Base-by-base conservation (phyloP, 2,888 invertebrate genomes). In the Parnassius orleans region DNA sequence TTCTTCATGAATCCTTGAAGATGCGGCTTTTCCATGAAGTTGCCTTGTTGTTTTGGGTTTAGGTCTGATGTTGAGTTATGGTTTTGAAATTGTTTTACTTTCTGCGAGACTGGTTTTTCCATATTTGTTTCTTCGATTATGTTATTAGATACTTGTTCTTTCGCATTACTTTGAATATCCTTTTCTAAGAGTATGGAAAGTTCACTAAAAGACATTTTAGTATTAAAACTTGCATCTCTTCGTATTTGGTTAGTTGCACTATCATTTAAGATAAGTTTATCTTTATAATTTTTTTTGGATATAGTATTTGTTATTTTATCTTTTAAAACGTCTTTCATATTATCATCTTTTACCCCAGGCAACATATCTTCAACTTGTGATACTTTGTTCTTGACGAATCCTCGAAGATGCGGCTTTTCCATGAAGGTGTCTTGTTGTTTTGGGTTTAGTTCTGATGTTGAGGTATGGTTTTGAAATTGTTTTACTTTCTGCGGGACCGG, bases 291-390 rank as follows among this genome's bases (percentile, higher is more conserved):
- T 53, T 58, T 57, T 46, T 51, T 54, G 33, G 53, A 53, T 19
- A 59, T 55, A 12, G 52, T 24, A 9, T 55, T 51, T 9, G 46
- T 51, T 19, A 59, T 63, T 51, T 63, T 59, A 50, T 55, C 55
- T 43, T 63, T 63, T 14, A 63, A 46, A 47, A 10, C 55, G 1
- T 41, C 41, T 55, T 55, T 63, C 7, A 46, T 46, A 24, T 63
- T 46, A n/a, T 50, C 9, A 19, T 50, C 46, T 42, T 55, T 19
- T 41, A 9, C 55, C 5, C 51, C n/a, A 7, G 63, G 58, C 52
- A 59, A 19, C n/a, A 55, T 41, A n/a, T 55, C 51, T 2, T 59
- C 44, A 52, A 58, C 51, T 51, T 55, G 51, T 41, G 44, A 52
- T 10, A 55, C 54, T 63, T 57, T 53, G 12, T 50, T 44, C 15